Evolutionary conservation across 2,888 invertebrate genomes (phyloP), one percentile per base, ranked within the genome.

Genomic region (Ophonus ardosiacus): DNA sequence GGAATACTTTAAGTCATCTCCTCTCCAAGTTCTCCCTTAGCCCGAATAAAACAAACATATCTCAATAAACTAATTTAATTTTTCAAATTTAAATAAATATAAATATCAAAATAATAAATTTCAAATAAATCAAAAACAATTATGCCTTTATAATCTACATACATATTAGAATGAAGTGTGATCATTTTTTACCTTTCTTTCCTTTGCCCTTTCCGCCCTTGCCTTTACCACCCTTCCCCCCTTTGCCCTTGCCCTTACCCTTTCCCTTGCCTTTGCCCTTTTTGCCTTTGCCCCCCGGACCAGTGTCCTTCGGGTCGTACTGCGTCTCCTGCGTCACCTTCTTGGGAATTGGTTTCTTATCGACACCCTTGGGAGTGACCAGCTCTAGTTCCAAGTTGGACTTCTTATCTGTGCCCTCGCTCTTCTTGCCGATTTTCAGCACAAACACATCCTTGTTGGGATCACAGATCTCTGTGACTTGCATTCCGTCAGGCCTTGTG

Each of bases 371-470:
- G 0, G 96, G 96, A 0, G 96, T 96, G 80, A 94, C 93, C 88
- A 96, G 90, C 88, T 96, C 96, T 87, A 96, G 92, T 92, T 96
- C 93, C 90, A 95, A 92, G 80, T 93, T 94, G 80, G 93, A 93
- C 89, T 95, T 95, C 91, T 96, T 96, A 86, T 94, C 94, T 63
- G 93, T 93, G 0, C 94, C 94, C 43, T 95, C 95, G 0, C 94
- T 94, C 88, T 96, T 96, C 88, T 96, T 96, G 0, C 96, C 96
- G 84, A 96, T 94, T 88, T 95, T 93, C 71, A 96, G 90, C 4
- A 96, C 92, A 87, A 96, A 96, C 0, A 95, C 93, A 87, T 96
- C 96, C 88, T 94, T 94, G 79, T 95, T 94, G 0, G 95, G 94
- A 87, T 96, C 94, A 0, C 94, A 89, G 4, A 93, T 91, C 88